A percentile compares a stretch with the other conserved stretches of the same genome.
Evolutionary conservation across 2,113 vertebrate genomes (phyloP).

Genomic region (Hyperoodon ampullatus): DNA sequence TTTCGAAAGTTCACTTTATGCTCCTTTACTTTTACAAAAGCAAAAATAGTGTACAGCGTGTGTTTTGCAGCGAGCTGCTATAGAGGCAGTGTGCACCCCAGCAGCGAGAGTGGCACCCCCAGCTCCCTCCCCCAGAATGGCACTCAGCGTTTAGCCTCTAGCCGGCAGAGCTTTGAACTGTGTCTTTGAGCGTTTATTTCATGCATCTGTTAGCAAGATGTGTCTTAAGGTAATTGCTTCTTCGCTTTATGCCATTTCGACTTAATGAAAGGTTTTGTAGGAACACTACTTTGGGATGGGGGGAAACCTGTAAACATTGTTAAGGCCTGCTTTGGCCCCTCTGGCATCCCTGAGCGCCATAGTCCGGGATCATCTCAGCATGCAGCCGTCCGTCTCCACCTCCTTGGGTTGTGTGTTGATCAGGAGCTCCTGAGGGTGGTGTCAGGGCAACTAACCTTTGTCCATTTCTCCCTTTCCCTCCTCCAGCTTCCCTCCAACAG

Average conservation of each 20-base stretch:
- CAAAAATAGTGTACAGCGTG: background rate
- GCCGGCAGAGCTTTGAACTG: background rate
- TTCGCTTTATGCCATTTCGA: background rate
- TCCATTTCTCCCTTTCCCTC: background rate
- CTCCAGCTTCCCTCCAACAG: background rate
- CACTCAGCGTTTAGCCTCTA: background rate
- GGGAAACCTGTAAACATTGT: background rate
- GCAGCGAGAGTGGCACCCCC: background rate
- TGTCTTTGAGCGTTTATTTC: background rate
- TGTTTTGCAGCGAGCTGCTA: fast-evolving
- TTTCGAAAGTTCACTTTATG: background rate
- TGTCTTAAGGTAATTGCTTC: background rate
- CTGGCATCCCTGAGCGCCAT: fast-evolving
- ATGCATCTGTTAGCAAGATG: background rate
- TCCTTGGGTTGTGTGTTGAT: background rate
- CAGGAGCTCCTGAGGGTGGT: background rate
- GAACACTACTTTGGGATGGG: background rate
- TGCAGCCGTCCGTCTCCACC: background rate
- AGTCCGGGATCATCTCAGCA: background rate
- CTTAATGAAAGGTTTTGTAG: background rate
- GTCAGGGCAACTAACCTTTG: background rate
- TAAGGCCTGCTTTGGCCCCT: background rate
- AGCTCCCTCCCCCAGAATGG: background rate
- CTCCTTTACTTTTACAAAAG: background rate
- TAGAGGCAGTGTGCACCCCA: background rate